Percentiles rank a stretch among this genome's conserved stretches.
Conservation (phyloP, 1,140 invertebrate genomes). For the Aphaenogaster floridana region DNA sequence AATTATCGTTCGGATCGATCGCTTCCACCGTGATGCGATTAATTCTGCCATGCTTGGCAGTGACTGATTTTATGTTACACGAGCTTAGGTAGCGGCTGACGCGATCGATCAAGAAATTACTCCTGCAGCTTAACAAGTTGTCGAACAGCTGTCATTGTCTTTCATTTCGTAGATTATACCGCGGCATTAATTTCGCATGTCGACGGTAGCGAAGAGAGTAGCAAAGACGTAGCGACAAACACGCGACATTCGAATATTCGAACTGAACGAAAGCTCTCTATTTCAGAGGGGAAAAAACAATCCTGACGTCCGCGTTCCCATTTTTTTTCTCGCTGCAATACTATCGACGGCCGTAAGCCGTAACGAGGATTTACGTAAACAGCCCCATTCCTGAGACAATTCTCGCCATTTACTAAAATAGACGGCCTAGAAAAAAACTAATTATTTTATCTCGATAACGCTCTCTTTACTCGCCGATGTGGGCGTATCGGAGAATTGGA, state of each 20-base stretch:
- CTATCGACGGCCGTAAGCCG: neutral
- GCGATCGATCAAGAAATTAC: neutral
- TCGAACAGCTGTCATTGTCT: neutral
- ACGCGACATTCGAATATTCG: neutral
- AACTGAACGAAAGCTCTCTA: neutral
- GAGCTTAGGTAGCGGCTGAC: neutral
- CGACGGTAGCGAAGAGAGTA: neutral
- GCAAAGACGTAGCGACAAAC: neutral
- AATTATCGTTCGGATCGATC: conserved; percentile 66
- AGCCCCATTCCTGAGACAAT: neutral
- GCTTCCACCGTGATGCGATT: conserved; percentile 47
- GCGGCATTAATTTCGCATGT: neutral
- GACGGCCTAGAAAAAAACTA: conserved; percentile 4
- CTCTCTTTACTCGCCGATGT: neutral
- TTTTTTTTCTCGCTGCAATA: neutral
- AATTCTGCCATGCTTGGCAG: conserved; percentile 20
- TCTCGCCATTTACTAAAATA: neutral
- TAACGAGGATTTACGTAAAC: conserved; percentile 27
- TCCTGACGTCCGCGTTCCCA: no score
- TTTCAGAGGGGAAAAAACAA: neutral
- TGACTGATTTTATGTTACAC: conserved; percentile 42
- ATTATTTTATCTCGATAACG: conserved; percentile 20
- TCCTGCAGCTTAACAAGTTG: neutral
- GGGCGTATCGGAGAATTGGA: neutral
- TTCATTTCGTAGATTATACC: neutral